Evolutionary conservation across 2,797 vertebrate species (phyloP).

Genomic region (Rhynchonycteris naso): DNA sequence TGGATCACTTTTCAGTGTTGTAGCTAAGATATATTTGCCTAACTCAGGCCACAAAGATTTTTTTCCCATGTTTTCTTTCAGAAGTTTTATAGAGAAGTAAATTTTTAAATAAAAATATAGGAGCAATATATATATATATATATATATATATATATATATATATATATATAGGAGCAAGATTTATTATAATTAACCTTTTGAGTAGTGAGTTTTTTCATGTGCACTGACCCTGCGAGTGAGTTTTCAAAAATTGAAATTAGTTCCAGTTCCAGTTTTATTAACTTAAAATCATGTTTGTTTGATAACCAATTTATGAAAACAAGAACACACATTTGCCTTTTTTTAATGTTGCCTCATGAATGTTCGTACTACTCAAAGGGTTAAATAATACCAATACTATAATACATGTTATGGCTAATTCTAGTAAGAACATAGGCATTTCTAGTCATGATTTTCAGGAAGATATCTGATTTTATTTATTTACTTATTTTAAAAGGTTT

Average conservation of each 20-base stretch:
- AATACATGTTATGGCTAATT: background rate
- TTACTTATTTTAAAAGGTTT: no score
- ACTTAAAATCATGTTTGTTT: no score
- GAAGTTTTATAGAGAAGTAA: constrained; percentile 33
- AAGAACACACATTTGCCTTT: no score
- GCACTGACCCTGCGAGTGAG: no score
- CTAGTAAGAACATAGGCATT: background rate
- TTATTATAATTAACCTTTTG: background rate
- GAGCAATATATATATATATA: no score
- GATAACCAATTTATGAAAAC: no score
- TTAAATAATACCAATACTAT: background rate
- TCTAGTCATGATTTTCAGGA: constrained; percentile 31
- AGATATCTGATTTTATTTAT: background rate
- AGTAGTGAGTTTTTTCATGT: no score
- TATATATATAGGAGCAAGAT: background rate
- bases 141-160: no score
- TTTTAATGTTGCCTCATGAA: no score
- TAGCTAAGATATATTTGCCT: constrained; percentile 40
- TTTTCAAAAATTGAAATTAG: no score
- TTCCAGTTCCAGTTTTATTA: no score
- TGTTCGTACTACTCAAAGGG: no score
- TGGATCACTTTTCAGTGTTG: background rate
- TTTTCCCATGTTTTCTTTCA: constrained; percentile 21
- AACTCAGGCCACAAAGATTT: background rate
- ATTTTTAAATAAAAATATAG: constrained; percentile 10